Evolutionary conservation across 2,888 invertebrate species (phyloP), one percentile per base, ranked within the genome.

Genomic region (Serrognathus titanus): DNA sequence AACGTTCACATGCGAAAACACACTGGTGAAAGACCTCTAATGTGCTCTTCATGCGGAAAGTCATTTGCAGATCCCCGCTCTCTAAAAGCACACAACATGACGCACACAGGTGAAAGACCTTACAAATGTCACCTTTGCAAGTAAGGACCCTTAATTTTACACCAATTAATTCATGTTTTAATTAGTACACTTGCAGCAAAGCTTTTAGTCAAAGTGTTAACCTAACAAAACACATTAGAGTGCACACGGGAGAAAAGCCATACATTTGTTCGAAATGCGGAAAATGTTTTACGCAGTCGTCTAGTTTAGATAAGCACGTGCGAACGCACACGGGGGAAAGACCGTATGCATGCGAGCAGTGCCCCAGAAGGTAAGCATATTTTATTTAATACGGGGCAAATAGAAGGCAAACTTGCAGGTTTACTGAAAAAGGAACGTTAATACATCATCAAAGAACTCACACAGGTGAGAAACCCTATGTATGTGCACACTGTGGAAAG

Each of bases 1-100:
- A 70, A 67, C 38, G 63, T 73, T n/a, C 73, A 73, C 49, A 65
- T 66, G 56, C 61, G 73, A 10, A 72, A 72, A 48, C 73, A 73
- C 52, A 70, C 73, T 5, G 73, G 73, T 5, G 72, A 73, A 61
- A 63, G 71, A 11, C 73, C 73, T 1, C 58, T 71, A 40, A 64
- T 66, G 46, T 73, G 73, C 63, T 54, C 64, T 5, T 51, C 60
- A 7, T 73, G 73, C 58, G 63, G 67, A 5, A 73, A 71, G 59
- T 61, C 67, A 8, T 73, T 72, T 63, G 71, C 71, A 7, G 72
- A 73, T 62, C 73, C 73, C 9, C 58, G 72, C 24, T 73, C 71
- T 4, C 51, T 71, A 5, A 72, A 69, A 57, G 64, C 65, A 2
- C 73, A 73, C 51, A 62, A 66, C 53, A 65, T 70, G 64, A 69